Evolutionary conservation across 2,888 invertebrate species (phyloP).

Genomic region (Quadroppia sp.): DNA sequence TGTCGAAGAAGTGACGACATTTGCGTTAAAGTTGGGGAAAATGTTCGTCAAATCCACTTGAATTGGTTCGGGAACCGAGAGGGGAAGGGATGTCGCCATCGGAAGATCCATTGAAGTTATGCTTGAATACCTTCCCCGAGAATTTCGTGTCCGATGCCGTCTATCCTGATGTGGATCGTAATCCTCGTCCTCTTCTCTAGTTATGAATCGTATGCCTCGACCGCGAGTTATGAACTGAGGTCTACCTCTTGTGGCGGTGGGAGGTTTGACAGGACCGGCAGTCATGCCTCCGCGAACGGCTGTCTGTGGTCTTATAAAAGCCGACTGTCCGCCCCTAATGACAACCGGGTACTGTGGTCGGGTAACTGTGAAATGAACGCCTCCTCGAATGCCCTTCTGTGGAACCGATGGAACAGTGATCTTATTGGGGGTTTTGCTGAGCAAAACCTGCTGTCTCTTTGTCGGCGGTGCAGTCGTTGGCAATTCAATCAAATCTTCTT

Average conservation of each 20-base stretch:
- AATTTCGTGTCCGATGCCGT: not conserved
- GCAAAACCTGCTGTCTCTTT: constrained; percentile 22
- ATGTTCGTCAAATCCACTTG: not conserved
- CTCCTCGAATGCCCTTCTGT: not conserved
- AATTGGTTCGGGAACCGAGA: constrained; percentile 16
- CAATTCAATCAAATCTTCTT: not conserved
- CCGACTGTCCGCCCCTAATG: constrained; percentile 13
- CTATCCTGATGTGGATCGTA: not conserved
- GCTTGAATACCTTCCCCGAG: not conserved
- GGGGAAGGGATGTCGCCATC: constrained; percentile 8
- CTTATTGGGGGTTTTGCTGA: not conserved
- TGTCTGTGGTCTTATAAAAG: not conserved
- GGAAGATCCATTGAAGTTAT: not conserved
- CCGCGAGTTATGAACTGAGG: not conserved
- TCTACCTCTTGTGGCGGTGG: not conserved
- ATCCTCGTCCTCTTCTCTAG: not conserved
- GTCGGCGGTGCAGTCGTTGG: not conserved
- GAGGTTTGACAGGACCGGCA: not conserved
- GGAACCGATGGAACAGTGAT: not conserved
- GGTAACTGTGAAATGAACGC: not conserved
- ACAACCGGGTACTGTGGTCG: not conserved
- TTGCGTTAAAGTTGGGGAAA: constrained; percentile 18
- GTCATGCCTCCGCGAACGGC: not conserved
- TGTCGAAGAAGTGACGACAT: constrained; percentile 8
- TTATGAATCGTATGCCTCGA: not conserved